Evolutionary conservation across 2,888 invertebrate species (phyloP).

Genomic region (Noctua janthina): DNA sequence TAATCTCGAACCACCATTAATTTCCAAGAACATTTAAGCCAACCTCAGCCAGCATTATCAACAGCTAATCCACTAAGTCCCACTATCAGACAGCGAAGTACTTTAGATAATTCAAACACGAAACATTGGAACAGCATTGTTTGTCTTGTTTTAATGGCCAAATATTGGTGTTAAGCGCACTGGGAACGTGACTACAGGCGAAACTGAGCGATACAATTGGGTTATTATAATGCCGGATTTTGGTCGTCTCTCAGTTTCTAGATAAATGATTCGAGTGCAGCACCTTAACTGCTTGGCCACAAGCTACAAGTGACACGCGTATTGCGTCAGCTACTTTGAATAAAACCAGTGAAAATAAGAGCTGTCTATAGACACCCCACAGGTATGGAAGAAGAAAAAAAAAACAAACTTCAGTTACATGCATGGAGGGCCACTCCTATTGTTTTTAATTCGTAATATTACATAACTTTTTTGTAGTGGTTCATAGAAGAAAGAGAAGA

Average conservation of each 20-base stretch:
- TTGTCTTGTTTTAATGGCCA: constrained; percentile 77
- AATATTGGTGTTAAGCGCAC: constrained; percentile 74
- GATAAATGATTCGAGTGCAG: constrained; percentile 36
- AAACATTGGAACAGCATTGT: constrained; percentile 72
- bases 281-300: not conserved
- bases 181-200: constrained; percentile 70
- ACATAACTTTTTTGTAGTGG: not conserved
- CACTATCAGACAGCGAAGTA: constrained; percentile 59
- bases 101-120: constrained; percentile 73
- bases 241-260: constrained; percentile 14
- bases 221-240: constrained; percentile 47
- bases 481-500: not conserved
- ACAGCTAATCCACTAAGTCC: constrained; percentile 56
- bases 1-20: constrained; percentile 13
- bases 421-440: not conserved
- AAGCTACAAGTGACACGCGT: not conserved
- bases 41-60: constrained; percentile 44
- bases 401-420: not conserved
- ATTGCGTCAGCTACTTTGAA: not conserved
- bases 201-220: constrained; percentile 60
- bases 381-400: not conserved
- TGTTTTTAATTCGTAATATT: not conserved
- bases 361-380: no score
- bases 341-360: not conserved
- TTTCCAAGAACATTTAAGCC: constrained; percentile 44